Conservation (phyloP, 2,113 vertebrate genomes). For the Ochotona princeps region DNA sequence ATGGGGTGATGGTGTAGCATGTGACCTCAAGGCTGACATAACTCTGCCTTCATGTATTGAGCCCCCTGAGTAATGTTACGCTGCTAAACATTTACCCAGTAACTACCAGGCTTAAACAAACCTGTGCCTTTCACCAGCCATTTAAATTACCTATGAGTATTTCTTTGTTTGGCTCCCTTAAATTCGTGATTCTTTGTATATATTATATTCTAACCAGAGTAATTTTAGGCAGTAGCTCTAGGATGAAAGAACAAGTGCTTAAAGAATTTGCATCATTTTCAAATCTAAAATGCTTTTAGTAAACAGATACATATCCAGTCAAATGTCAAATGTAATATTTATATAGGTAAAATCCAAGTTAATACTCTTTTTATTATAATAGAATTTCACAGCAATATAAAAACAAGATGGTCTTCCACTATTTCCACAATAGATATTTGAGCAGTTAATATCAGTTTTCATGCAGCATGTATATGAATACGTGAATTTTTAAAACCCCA, state of each 20-base stretch:
- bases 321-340: conserved; percentile 26
- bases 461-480: neutral
- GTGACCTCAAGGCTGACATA: neutral
- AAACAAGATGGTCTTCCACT: conserved; percentile 20
- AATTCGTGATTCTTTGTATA: neutral
- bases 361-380: conserved; percentile 22
- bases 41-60: neutral
- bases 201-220: conserved; percentile 39
- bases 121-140: conserved; percentile 67
- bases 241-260: neutral
- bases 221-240: neutral
- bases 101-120: neutral
- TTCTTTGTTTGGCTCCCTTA: conserved; percentile 43
- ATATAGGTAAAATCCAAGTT: conserved; percentile 36
- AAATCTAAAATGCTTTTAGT: conserved; percentile 10
- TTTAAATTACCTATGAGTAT: conserved; percentile 5
- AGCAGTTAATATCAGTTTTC: conserved; percentile 31
- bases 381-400: conserved; percentile 53
- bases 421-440: neutral
- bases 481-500: neutral
- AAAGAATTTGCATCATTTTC: conserved; percentile 30
- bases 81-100: conserved; percentile 51
- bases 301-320: neutral
- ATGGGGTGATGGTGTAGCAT: neutral
- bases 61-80: conserved; percentile 7